Base-by-base conservation (phyloP, 1,140 invertebrate genomes). In the Philaenus spumarius region DNA sequence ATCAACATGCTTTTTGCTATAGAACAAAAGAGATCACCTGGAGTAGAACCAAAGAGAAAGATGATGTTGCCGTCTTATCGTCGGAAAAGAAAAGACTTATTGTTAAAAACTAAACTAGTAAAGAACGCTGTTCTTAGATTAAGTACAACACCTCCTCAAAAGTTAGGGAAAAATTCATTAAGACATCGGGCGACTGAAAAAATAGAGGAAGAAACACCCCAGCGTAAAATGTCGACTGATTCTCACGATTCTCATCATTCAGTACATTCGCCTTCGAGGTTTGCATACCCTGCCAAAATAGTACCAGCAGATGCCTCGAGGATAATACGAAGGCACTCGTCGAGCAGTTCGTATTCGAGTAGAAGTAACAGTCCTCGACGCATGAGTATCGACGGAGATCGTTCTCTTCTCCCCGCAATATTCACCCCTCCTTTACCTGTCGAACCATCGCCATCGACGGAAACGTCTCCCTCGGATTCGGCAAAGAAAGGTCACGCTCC, bases 1-100 rank as follows among this genome's bases (percentile, higher is more conserved):
- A 85, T 90, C 1, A 90, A 90, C 71, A 85, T 92, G 78, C 74
- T 92, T 14, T 89, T 89, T 64, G 84, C 88, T 19, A 77, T 89
- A 1, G 82, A 86, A 64, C 80, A 81, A 55, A 77, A 65, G 46
- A 26, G 58, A 39, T 53, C 37, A 35, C 46, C 55, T 20, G 55
- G 56, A 47, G 56, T 58, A 1, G 58, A 57, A 20, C 19, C 59
- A 1, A 59, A 53, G 5, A 67, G 55, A 37, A 66, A 71, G 63
- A 69, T 46, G 58, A 66, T 65, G 6, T 67, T 70, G 26, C 69
- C 71, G 1, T 69, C 66, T 5, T 59, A 60, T 54, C 48, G 63
- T 23, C 56, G 67, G 40, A 67, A 64, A 54, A 65, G 66, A 55
- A 68, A 68, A 62, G 69, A 67, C 37, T 55, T 71, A 23, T 22